A percentile compares a stretch with the other conserved stretches of the same genome.
Evolutionary conservation across 2,797 vertebrate species (phyloP).

Genomic region (Enoplosus armatus): DNA sequence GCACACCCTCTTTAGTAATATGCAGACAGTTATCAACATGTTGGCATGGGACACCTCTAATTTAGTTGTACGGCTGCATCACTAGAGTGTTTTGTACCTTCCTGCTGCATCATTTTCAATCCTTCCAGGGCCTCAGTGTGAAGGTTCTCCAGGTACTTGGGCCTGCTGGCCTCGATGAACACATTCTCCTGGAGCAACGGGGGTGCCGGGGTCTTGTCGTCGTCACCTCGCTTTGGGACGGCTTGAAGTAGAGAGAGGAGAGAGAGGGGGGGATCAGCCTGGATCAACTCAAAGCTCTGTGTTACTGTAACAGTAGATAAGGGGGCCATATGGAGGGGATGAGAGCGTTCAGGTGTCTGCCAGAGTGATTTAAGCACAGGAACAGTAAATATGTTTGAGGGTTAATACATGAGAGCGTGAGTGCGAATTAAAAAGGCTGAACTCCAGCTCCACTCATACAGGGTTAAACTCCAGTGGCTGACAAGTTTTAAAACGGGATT

Average conservation of each 20-base stretch:
- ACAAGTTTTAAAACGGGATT: slow-evolving; percentile 45
- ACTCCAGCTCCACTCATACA: slow-evolving; percentile 29
- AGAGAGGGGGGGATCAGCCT: slow-evolving; percentile 56
- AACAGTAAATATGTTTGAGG: slow-evolving; percentile 39
- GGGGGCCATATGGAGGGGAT: slow-evolving; percentile 49
- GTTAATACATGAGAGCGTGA: slow-evolving; percentile 31
- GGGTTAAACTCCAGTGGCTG: slow-evolving; percentile 50
- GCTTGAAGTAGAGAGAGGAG: slow-evolving; percentile 74
- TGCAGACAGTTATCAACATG: slow-evolving; percentile 24
- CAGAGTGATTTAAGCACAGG: slow-evolving; percentile 36
- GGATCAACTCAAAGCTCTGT: slow-evolving; percentile 54
- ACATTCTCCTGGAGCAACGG: slow-evolving; percentile 91
- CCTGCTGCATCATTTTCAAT: slow-evolving; percentile 92
- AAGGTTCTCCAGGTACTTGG: slow-evolving; percentile 92
- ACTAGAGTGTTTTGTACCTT: slow-evolving; percentile 84
- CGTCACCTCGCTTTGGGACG: slow-evolving; percentile 79
- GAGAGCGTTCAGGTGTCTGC: slow-evolving; percentile 36
- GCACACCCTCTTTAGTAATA: slow-evolving; percentile 25
- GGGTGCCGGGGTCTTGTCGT: slow-evolving; percentile 77
- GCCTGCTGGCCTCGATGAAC: slow-evolving; percentile 91
- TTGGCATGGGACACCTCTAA: slow-evolving; percentile 29
- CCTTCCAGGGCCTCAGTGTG: slow-evolving; percentile 94
- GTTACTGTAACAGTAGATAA: slow-evolving; percentile 55
- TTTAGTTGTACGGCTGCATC: slow-evolving; percentile 2
- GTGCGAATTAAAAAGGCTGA: slow-evolving; percentile 16